These are phyloP conservation scores for Ibidorhyncha struthersii DNA, from an alignment of 2,113 vertebrate species.

Conservation along the genomic window DNA sequence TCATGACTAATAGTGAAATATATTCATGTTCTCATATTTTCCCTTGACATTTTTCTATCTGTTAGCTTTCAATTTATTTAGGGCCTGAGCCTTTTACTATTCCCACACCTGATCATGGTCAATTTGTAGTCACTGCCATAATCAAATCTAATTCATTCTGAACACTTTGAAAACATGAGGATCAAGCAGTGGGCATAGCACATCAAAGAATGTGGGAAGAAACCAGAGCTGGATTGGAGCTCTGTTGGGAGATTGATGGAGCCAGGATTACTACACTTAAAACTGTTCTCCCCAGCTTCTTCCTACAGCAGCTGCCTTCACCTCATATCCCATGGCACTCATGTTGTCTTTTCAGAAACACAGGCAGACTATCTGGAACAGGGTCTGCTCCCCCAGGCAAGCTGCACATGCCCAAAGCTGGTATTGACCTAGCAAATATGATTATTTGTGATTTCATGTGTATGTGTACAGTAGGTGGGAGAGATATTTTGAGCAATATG, in stretches of 20 bases:
- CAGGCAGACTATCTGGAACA: neutral
- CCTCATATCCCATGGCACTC: no score
- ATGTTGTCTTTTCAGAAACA: neutral
- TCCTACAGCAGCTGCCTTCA: neutral
- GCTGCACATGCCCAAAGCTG: neutral
- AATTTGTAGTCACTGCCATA: neutral
- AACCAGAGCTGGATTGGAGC: neutral
- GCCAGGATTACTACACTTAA: neutral
- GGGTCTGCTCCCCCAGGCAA: neutral
- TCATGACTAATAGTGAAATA: neutral
- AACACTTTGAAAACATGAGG: neutral
- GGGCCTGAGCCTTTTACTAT: neutral
- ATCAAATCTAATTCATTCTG: neutral
- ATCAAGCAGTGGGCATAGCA: neutral
- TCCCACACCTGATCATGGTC: neutral
- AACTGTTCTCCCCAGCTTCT: neutral
- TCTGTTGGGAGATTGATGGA: neutral
- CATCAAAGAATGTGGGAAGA: neutral
- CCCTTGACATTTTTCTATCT: neutral
- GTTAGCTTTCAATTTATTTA: neutral
- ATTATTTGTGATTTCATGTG: neutral
- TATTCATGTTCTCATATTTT: neutral
- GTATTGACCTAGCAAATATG: rapidly evolving
- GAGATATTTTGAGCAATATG: neutral
- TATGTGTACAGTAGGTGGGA: neutral